These are phyloP conservation scores for Tokudaia tokunoshimensis DNA, from an alignment of 2,797 vertebrate species.

Conservation along the genomic window DNA sequence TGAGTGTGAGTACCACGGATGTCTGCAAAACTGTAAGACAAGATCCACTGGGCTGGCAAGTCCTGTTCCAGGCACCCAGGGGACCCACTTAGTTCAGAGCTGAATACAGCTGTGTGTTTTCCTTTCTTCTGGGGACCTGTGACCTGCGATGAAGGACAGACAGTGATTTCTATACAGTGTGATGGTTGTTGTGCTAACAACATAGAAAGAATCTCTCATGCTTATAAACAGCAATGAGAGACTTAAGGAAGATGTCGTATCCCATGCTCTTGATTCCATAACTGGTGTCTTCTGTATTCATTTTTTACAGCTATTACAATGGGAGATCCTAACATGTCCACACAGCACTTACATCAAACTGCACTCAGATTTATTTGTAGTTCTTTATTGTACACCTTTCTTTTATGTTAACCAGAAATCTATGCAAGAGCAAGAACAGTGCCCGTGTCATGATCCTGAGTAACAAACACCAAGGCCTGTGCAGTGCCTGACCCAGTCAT, in stretches of 20 bases:
- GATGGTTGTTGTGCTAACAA: fast-evolving
- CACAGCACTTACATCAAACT: not conserved
- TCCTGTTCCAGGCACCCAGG: not conserved
- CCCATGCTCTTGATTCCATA: not conserved
- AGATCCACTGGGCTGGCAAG: fast-evolving
- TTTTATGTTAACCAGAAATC: not conserved
- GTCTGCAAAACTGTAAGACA: too few species aligned
- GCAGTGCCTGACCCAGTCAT: fast-evolving
- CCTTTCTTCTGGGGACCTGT: too few species aligned
- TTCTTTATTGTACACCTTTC: not conserved
- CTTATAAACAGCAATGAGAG: not conserved
- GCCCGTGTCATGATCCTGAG: not conserved
- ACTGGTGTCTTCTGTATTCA: not conserved
- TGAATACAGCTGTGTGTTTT: not conserved
- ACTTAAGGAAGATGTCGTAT: not conserved
- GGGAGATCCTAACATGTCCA: not conserved
- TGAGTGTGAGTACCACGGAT: fast-evolving
- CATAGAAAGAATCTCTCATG: fast-evolving
- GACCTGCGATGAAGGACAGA: not conserved
- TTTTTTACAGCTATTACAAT: not conserved
- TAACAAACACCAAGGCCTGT: not conserved
- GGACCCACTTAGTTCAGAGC: not conserved
- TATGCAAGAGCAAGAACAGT: not conserved
- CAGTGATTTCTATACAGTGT: not conserved
- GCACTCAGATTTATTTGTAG: not conserved